Conservation (phyloP, 2,888 invertebrate genomes). For the Drosophila formosana region DNA sequence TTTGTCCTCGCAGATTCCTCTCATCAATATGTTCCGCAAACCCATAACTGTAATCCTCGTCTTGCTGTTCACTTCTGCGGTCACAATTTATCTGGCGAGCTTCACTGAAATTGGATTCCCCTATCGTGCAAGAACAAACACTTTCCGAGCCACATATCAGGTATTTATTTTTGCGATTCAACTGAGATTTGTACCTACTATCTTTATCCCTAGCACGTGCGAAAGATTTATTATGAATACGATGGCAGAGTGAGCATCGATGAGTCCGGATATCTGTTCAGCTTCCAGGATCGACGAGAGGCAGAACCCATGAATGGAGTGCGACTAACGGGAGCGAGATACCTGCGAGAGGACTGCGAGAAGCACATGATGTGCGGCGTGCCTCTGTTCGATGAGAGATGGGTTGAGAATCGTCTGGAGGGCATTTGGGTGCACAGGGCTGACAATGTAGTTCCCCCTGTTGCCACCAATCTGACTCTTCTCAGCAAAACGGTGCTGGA, state of each 20-base stretch:
- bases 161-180: slow-evolving; percentile 74
- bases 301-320: slow-evolving; percentile 56
- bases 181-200: background rate
- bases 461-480: slow-evolving; percentile 58
- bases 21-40: slow-evolving; percentile 78
- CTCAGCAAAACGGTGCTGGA: slow-evolving; percentile 55
- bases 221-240: slow-evolving; percentile 84
- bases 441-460: slow-evolving; percentile 52
- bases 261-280: slow-evolving; percentile 85
- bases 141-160: slow-evolving; percentile 84
- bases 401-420: slow-evolving; percentile 55
- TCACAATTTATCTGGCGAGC: slow-evolving; percentile 28
- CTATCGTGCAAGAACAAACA: slow-evolving; percentile 85
- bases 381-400: slow-evolving; percentile 78
- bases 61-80: slow-evolving; percentile 47
- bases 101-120: slow-evolving; percentile 86
- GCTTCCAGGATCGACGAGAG: slow-evolving; percentile 85
- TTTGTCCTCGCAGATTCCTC: slow-evolving; percentile 64
- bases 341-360: slow-evolving; percentile 63
- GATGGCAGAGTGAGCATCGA: slow-evolving; percentile 76
- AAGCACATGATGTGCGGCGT: slow-evolving; percentile 77
- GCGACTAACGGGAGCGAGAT: slow-evolving; percentile 57
- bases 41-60: slow-evolving; percentile 65
- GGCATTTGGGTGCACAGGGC: slow-evolving; percentile 74
- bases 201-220: slow-evolving; percentile 83